phyloP scores from a whole-genome alignment of 2,113 vertebrate species.

The Ifrita kowaldi region DNA sequence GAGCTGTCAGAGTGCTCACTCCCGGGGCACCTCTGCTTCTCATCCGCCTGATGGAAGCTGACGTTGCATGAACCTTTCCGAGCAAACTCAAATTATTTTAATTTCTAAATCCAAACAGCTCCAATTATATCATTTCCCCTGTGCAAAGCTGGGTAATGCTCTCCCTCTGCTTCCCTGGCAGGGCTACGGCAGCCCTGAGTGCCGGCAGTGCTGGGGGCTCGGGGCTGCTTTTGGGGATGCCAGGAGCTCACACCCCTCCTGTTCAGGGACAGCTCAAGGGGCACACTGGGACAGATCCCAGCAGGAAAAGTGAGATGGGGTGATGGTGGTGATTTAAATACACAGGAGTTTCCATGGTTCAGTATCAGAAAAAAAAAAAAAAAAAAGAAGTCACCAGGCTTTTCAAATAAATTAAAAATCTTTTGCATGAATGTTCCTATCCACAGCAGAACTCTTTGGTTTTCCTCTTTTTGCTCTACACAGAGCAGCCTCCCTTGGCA shows the following conservation, averaged over 20 bases:
- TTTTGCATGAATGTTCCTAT: neutral
- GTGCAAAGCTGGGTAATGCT: slow-evolving; percentile 21
- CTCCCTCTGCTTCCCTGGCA: slow-evolving; percentile 19
- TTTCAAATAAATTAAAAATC: neutral
- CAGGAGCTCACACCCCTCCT: neutral
- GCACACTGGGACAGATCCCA: neutral
- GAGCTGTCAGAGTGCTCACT: slow-evolving; percentile 45
- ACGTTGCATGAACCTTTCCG: slow-evolving; percentile 59
- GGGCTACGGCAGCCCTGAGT: neutral
- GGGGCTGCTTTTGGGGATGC: neutral
- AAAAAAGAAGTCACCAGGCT: neutral
- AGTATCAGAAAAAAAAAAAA: neutral
- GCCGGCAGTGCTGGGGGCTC: neutral
- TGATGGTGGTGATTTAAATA: neutral
- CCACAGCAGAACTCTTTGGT: neutral
- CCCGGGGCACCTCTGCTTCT: slow-evolving; percentile 52
- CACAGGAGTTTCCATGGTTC: neutral
- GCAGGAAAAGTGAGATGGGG: neutral
- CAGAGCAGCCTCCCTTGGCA: neutral
- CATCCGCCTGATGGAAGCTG: slow-evolving; percentile 58
- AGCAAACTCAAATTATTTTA: slow-evolving; percentile 68
- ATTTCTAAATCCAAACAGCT: slow-evolving; percentile 71
- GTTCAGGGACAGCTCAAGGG: neutral
- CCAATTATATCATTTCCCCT: slow-evolving; percentile 67
- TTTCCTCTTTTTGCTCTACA: neutral